Evolutionary conservation across 2,797 vertebrate genomes (phyloP), one percentile per base, ranked within the genome.

Genomic region (Sebastes diaconus): DNA sequence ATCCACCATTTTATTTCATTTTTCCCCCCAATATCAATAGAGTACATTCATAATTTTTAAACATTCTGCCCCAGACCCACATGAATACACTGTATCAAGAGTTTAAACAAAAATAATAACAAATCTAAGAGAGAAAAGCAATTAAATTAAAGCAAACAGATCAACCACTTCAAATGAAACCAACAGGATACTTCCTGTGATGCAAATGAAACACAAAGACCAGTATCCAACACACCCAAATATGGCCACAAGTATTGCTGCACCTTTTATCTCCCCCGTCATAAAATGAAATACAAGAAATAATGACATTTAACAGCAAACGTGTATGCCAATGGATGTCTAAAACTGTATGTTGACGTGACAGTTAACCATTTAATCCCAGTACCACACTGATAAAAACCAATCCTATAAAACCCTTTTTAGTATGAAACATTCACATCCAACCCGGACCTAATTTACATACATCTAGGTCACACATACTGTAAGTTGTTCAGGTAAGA

Each of bases 1-100:
- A 92, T 90, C 84, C 84, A 89, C 88, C 88, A 77, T 92, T 95
- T 95, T 94, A 94, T 94, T 95, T 86, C 1, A 68, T 87, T 91
- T 91, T 90, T 34, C 72, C 81, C 91, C 90, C 83, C 74, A 74
- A 74, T 82, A 92, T 74, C 84, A 90, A 73, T 65, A 75, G 79
- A 92, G 67, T 93, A 94, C 93, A 93, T 93, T 94, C 90, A 88
- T 75, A 68, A 81, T 65, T 77, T 85, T 84, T 4, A 87, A 88
- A 88, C 63, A 79, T 32, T 81, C 80, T 70, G 25, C 74, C 92
- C 83, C 83, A 71, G 55, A 87, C 84, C 92, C 81, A 84, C 84
- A 73, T 81, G 75, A 90, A 84, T 84, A 90, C 70, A 87, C 24
- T 55, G 67, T 79, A 87, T 81, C 78, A 79, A 89, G 77, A 87